A percentile compares a stretch with the other conserved stretches of the same genome.
Evolutionary conservation across 1,140 invertebrate genomes (phyloP).

Genomic region (Drosophila pandora): DNA sequence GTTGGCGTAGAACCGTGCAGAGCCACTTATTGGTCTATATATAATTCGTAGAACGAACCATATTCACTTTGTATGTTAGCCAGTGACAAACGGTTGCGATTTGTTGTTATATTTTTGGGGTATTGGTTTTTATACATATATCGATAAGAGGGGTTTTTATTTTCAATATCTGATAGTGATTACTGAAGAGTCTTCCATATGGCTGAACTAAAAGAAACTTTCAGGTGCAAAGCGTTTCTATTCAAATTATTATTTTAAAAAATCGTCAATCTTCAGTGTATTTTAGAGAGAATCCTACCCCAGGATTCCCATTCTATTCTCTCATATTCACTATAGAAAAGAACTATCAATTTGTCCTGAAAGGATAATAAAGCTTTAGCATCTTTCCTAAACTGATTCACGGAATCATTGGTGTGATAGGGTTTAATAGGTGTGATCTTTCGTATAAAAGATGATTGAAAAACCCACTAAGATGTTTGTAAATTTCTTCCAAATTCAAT

Average conservation of each 20-base stretch:
- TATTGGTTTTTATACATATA: slow-evolving; percentile 21
- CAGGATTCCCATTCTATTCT: too few species aligned
- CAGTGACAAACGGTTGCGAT: slow-evolving; percentile 4
- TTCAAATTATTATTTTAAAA: too few species aligned
- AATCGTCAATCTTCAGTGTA: too few species aligned
- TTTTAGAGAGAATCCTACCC: too few species aligned
- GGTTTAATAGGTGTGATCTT: too few species aligned
- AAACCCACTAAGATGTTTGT: not conserved
- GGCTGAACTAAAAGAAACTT: not conserved
- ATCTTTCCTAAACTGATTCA: not conserved
- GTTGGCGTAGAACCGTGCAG: slow-evolving; percentile 28
- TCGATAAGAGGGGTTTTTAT: slow-evolving; percentile 15
- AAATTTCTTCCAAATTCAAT: slow-evolving; percentile 60
- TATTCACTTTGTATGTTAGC: not conserved
- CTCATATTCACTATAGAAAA: too few species aligned
- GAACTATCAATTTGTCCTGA: too few species aligned
- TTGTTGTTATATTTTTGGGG: slow-evolving; percentile 12
- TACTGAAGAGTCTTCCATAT: slow-evolving; percentile 4
- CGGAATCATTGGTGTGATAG: not conserved
- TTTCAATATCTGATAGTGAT: slow-evolving; percentile 27
- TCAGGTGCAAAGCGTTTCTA: not conserved
- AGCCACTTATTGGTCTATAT: slow-evolving; percentile 26
- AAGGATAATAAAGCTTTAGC: too few species aligned
- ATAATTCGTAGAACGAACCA: slow-evolving; percentile 7
- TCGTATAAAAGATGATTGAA: slow-evolving; percentile 5